These are phyloP conservation scores for Cheilinus undulatus DNA, from an alignment of 2,113 vertebrate genomes.

Conservation along the genomic window DNA sequence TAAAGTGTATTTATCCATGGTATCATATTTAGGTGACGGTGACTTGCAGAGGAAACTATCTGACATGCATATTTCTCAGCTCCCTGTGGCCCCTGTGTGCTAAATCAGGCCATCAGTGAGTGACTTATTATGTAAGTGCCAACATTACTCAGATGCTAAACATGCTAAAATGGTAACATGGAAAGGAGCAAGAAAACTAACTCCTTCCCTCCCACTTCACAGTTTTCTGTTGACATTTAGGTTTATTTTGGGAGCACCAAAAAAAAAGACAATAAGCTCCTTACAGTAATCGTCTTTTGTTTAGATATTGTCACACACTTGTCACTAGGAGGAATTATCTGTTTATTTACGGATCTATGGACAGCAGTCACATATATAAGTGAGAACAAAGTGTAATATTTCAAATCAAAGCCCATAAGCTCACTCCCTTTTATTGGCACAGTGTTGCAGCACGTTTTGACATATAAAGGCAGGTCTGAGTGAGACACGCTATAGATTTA, in stretches of 20 bases:
- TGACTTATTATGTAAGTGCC: conserved; percentile 41
- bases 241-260: not conserved
- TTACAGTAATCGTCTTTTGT: too few relatives aligned
- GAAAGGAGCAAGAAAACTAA: not conserved
- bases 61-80: conserved; percentile 18
- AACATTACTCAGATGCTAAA: conserved; percentile 33
- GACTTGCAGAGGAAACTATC: conserved; percentile 49
- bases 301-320: too few relatives aligned
- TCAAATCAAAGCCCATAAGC: too few relatives aligned
- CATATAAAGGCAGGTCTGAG: too few relatives aligned
- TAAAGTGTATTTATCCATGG: conserved; percentile 2
- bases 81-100: not conserved
- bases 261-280: not conserved
- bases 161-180: conserved; percentile 29
- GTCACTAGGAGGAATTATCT: too few relatives aligned
- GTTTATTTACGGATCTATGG: too few relatives aligned
- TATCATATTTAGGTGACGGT: not conserved
- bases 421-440: too few relatives aligned
- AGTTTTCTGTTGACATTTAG: not conserved
- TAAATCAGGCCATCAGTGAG: conserved; percentile 23
- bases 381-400: too few relatives aligned
- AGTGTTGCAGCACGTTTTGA: too few relatives aligned
- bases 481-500: too few relatives aligned
- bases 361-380: too few relatives aligned
- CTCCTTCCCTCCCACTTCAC: not conserved